These are phyloP conservation scores for Sus cebifrons DNA, from an alignment of 2,797 vertebrate species.

Conservation along the genomic window DNA sequence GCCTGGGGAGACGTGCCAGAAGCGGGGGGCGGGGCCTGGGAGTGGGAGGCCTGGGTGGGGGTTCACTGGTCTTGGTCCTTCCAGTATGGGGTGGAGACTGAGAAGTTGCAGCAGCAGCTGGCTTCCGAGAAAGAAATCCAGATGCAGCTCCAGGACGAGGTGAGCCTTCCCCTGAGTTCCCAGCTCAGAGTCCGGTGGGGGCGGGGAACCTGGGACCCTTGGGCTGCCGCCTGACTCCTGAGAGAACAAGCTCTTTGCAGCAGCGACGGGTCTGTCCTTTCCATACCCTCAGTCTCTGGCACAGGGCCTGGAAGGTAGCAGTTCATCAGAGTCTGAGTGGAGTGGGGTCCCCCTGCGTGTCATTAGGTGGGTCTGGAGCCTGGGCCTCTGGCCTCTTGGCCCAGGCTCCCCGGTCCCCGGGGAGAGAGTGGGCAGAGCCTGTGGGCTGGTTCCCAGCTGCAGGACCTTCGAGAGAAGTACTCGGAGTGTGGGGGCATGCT, in stretches of 20 bases:
- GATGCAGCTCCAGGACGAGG: constrained; percentile 92
- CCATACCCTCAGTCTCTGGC: background rate
- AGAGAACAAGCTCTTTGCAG: background rate
- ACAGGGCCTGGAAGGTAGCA: background rate
- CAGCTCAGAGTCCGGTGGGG: background rate
- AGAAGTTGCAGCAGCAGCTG: constrained; percentile 94
- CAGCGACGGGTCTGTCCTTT: background rate
- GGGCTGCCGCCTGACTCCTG: background rate
- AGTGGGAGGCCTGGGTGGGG: background rate
- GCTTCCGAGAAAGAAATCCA: constrained; percentile 91
- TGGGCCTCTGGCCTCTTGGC: background rate
- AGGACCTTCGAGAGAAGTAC: constrained; percentile 94
- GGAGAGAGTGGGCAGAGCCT: background rate
- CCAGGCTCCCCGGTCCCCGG: background rate
- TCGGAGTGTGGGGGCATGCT: constrained; percentile 93
- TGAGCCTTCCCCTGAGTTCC: constrained; percentile 77
- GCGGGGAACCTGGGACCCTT: background rate
- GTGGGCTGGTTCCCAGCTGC: constrained; percentile 89
- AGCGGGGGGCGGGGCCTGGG: fast-evolving
- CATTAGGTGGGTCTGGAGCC: background rate
- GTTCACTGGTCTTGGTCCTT: constrained; percentile 9
- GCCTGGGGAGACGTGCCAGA: background rate
- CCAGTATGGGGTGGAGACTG: constrained; percentile 93
- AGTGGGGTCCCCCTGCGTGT: background rate
- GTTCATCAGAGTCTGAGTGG: background rate